Evolutionary conservation across 1,140 invertebrate species (phyloP).

Genomic region (Drosophila willistoni): DNA sequence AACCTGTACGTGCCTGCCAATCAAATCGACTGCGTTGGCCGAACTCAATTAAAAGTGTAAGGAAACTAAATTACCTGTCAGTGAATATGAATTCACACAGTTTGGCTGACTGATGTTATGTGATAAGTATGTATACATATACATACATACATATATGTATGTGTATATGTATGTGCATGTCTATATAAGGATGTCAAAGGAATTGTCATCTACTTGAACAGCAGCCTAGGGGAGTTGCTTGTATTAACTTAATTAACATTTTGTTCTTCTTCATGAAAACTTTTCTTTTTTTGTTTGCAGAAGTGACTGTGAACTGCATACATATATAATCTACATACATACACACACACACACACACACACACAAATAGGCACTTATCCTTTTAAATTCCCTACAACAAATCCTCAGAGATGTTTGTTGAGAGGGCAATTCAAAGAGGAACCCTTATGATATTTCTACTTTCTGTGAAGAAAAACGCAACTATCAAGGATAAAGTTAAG

Average conservation of each 20-base stretch:
- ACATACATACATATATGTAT: not conserved
- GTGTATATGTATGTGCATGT: not conserved
- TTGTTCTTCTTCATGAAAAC: constrained; percentile 1
- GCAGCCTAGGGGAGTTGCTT: constrained; percentile 5
- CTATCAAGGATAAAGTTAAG: too few species aligned
- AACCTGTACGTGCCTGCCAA: constrained; percentile 26
- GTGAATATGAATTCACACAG: constrained; percentile 48
- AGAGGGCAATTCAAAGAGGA: too few species aligned
- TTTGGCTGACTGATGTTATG: constrained; percentile 18
- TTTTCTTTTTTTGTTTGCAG: not conserved
- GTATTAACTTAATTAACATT: constrained; percentile 12
- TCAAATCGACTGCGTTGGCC: constrained; percentile 22
- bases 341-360: not conserved
- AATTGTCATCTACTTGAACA: constrained; percentile 9
- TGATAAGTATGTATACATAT: constrained; percentile 7
- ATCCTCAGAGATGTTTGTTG: too few species aligned
- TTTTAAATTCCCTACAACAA: not conserved
- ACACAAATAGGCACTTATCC: not conserved
- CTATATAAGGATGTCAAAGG: constrained; percentile 2
- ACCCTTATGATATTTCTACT: too few species aligned
- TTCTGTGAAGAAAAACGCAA: too few species aligned
- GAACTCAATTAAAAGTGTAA: constrained; percentile 54
- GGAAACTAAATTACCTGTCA: constrained; percentile 57
- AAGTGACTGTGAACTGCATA: not conserved
- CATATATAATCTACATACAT: not conserved